phyloP scores from a whole-genome alignment of 1,140 invertebrate species.

The Orchestia grillus region DNA sequence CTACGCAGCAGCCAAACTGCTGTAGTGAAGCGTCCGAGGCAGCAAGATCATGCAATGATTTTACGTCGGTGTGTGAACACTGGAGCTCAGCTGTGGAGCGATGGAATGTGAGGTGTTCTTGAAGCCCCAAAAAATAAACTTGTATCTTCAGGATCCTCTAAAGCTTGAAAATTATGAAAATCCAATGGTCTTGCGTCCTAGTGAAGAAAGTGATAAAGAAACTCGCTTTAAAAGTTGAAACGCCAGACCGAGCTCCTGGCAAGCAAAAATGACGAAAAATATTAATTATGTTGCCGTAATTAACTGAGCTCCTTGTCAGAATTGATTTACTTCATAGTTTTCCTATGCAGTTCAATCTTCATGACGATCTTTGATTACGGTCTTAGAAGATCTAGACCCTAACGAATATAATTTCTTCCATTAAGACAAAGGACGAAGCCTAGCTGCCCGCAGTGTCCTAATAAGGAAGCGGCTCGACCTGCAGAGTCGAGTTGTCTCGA shows the following conservation, averaged over 20 bases:
- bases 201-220: not conserved
- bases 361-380: not conserved
- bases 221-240: not conserved
- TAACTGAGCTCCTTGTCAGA: not conserved
- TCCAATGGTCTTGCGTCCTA: not conserved
- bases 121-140: not conserved
- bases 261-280: too few species aligned
- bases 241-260: not conserved
- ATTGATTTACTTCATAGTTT: not conserved
- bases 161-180: not conserved
- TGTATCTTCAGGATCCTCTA: not conserved
- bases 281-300: too few species aligned
- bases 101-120: not conserved
- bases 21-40: not conserved
- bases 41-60: not conserved
- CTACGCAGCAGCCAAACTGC: not conserved
- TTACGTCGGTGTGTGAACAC: not conserved
- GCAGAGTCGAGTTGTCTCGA: not conserved
- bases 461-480: not conserved
- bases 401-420: not conserved
- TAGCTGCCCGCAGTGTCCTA: not conserved
- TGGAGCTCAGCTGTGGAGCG: not conserved
- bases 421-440: not conserved
- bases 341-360: not conserved
- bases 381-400: not conserved